Percentiles rank a stretch among this genome's conserved stretches.
Conservation (phyloP, 2,113 vertebrate species). For the Dasyprocta punctata region DNA sequence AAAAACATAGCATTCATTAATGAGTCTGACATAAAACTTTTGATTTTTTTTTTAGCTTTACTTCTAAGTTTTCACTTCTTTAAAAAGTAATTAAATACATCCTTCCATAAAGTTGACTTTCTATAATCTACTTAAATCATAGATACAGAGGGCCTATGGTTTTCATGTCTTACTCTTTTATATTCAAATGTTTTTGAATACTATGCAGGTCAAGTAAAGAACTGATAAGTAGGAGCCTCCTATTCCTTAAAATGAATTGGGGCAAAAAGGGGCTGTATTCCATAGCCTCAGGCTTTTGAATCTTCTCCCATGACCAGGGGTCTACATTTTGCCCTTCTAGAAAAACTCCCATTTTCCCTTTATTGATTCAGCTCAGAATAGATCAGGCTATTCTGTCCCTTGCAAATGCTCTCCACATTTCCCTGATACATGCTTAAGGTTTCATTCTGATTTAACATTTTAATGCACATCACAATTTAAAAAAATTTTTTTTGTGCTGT, state of each 20-base stretch:
- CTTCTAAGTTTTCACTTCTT: slow-evolving; percentile 33
- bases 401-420: slow-evolving; percentile 6
- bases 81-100: slow-evolving; percentile 28
- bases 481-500: not conserved
- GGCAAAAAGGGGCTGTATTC: not conserved
- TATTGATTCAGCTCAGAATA: not conserved
- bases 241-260: not conserved
- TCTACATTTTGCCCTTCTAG: not conserved
- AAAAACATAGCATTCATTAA: slow-evolving; percentile 30
- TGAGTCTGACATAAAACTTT: slow-evolving; percentile 35
- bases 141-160: not conserved
- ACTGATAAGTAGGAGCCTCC: not conserved
- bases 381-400: not conserved
- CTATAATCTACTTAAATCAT: not conserved
- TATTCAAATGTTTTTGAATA: not conserved
- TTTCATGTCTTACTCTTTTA: not conserved
- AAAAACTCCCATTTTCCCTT: not conserved
- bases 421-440: not conserved
- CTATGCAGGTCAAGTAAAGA: not conserved
- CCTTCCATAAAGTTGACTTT: not conserved
- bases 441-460: not conserved
- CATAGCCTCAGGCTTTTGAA: not conserved
- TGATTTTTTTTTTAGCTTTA: not conserved
- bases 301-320: not conserved
- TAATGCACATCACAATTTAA: not conserved